phyloP scores from a whole-genome alignment of 2,797 vertebrate genomes.

The Arvicola amphibius region DNA sequence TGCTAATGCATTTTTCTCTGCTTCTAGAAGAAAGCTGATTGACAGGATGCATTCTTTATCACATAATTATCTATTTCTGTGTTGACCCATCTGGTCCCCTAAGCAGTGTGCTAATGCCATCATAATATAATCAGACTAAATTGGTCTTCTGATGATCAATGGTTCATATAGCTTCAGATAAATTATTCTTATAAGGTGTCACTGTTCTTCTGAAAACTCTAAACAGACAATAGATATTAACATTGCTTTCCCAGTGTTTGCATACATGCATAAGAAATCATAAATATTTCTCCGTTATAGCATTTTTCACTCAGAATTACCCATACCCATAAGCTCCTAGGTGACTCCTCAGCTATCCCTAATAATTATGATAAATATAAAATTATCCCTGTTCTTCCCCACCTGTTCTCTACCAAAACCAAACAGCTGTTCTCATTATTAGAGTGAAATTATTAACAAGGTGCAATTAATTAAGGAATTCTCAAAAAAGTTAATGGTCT shows the following conservation, averaged over 20 bases:
- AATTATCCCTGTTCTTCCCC: not conserved
- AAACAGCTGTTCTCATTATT: conserved; percentile 47
- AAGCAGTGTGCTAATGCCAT: conserved; percentile 67
- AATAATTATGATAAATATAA: conserved; percentile 52
- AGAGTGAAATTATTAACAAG: conserved; percentile 35
- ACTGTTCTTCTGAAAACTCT: conserved; percentile 59
- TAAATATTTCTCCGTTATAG: conserved; percentile 58
- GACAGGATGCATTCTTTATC: conserved; percentile 63
- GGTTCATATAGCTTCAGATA: conserved; percentile 65
- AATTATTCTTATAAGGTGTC: conserved; percentile 56
- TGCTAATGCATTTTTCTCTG: conserved; percentile 64
- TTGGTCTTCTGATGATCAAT: conserved; percentile 73
- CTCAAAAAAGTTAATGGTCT: not conserved
- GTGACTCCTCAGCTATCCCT: conserved; percentile 14
- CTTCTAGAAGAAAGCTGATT: conserved; percentile 53
- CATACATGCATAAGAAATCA: not conserved
- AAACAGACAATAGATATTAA: conserved; percentile 67
- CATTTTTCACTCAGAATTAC: conserved; percentile 61
- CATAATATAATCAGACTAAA: conserved; percentile 78
- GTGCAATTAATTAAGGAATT: conserved; percentile 52
- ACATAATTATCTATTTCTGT: conserved; percentile 74
- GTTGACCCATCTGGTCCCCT: conserved; percentile 72
- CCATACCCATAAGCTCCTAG: conserved; percentile 54
- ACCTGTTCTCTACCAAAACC: conserved; percentile 23
- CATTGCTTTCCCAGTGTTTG: conserved; percentile 67